Evolutionary conservation across 2,113 vertebrate genomes (phyloP), one percentile per base, ranked within the genome.

Genomic region (Cyanistes caeruleus): DNA sequence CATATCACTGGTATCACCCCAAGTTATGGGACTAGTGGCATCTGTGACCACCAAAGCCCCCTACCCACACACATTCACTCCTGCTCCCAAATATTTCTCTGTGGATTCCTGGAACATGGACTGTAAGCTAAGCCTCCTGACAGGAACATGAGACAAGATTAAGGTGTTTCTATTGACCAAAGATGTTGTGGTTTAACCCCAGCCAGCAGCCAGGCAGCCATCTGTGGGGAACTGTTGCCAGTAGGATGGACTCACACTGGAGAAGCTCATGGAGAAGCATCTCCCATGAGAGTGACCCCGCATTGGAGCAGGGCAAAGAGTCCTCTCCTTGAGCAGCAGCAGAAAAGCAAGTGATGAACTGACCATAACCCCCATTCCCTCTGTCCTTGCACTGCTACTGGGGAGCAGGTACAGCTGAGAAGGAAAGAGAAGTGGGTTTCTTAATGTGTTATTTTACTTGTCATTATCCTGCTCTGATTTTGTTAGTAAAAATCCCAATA

Each of bases 281-380:
- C 30, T 24, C 43, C 24, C 1, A 0, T 35, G 24, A 30, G 41
- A 41, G 15, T 11, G 13, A 27, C 5, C 6, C 11, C 7, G 2
- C 13, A 20, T 0, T 30, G 10, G 30, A 75, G 20, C 7, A 23
- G 10, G 13, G 8, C 13, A 59, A 76, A 39, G 21, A 43, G 13
- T 39, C 49, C 35, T 56, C 31, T 43, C 20, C 13, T 25, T 21
- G 16, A 43, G 21, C 11, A 58, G 44, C 10, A 43, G 44, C 8
- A 58, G 31, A n/a, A 49, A 75, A 24, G 41, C 6, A 5, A 13
- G 30, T 20, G 51, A 8, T 67, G 35, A 59, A 31, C 31, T 17
- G 44, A 76, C 52, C 13, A 35, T 17, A 51, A 49, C 4, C 7
- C 13, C 25, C 31, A 43, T 51, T 58, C 62, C 13, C 8, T 25